Base-by-base conservation (phyloP, 2,113 vertebrate genomes). In the Bos taurus region DNA sequence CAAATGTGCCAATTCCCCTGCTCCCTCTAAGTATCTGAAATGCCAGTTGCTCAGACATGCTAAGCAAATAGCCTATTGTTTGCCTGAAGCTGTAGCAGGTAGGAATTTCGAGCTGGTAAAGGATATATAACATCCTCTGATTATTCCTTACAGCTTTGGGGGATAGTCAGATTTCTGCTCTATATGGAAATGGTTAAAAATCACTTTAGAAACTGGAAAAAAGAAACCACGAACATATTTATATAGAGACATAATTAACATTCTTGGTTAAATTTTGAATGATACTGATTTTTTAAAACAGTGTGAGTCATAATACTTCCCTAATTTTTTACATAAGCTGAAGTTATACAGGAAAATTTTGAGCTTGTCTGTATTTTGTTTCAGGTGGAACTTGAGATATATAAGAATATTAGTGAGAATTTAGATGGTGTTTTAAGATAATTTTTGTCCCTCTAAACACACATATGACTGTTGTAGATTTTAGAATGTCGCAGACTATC, bases 21-120 rank as follows among this genome's bases (percentile, higher is more conserved):
- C 23, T 80, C 50, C 95, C 83, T 90, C 40, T 94, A 82, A 96
- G 95, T 89, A 94, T 23, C 46, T 90, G 88, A 92, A 95, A 96
- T 17, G 33, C 16, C 90, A 26, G 54, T 46, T 60, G 46, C 84
- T 86, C 54, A 89, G 67, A 93, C 82, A 48, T 48, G 52, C 67
- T 94, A 88, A 88, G 82, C 80, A 96, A 85, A 96, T 82, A 86
- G 36, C n/a, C 10, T 10, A 21, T 83, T 97, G 78, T 86, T 95
- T 88, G 36, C n/a, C 43, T 11, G 23, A 30, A 93, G 48, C n/a
- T 88, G n/a, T 25, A 64, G 36, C 33, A 46, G 74, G 40, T 67
- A 25, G 80, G 11, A 19, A n/a, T 67, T 91, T 80, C 0, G 2
- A 88, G 77, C 52, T 54, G 30, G 3, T 43, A 59, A 48, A 86